Percentiles rank a stretch among this genome's conserved stretches.
phyloP scores from a whole-genome alignment of 1,140 invertebrate species.

The Brachionus calyciflorus region DNA sequence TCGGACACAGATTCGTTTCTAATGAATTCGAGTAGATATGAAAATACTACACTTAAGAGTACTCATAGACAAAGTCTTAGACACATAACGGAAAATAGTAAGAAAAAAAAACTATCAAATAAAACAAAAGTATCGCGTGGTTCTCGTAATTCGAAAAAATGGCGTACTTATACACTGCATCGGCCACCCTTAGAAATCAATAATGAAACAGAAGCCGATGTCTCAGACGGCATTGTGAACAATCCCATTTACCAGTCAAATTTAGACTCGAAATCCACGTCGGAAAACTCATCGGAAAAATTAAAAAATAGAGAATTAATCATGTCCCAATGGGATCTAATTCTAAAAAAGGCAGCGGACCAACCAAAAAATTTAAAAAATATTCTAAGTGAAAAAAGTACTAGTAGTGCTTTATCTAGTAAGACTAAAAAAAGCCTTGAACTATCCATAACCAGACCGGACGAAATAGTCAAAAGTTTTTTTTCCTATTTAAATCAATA shows the following conservation, averaged over 20 bases:
- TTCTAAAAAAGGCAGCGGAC: constrained; percentile 7
- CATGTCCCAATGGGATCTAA: background rate
- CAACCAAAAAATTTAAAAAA: constrained; percentile 4
- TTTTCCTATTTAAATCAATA: constrained; percentile 43
- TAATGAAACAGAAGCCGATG: too few relatives aligned
- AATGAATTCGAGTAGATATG: background rate
- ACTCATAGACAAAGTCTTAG: too few relatives aligned
- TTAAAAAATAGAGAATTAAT: background rate
- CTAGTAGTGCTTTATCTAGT: background rate
- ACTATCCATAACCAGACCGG: background rate
- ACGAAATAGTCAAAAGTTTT: constrained; percentile 39
- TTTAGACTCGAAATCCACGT: constrained; percentile 14
- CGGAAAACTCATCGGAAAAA: background rate
- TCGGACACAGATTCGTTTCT: background rate
- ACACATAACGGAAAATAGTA: too few relatives aligned
- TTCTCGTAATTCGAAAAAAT: too few relatives aligned
- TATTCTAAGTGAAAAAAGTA: background rate
- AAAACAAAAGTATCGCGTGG: too few relatives aligned
- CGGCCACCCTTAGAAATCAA: too few relatives aligned
- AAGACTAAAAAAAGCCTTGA: background rate
- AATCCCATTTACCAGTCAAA: constrained; percentile 12
- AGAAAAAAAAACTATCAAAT: too few relatives aligned
- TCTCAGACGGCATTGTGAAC: constrained; percentile 1
- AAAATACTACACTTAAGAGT: too few relatives aligned
- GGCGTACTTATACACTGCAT: too few relatives aligned